Conservation (phyloP, 2,888 invertebrate species). For the Trichogramma dendrolimi region DNA sequence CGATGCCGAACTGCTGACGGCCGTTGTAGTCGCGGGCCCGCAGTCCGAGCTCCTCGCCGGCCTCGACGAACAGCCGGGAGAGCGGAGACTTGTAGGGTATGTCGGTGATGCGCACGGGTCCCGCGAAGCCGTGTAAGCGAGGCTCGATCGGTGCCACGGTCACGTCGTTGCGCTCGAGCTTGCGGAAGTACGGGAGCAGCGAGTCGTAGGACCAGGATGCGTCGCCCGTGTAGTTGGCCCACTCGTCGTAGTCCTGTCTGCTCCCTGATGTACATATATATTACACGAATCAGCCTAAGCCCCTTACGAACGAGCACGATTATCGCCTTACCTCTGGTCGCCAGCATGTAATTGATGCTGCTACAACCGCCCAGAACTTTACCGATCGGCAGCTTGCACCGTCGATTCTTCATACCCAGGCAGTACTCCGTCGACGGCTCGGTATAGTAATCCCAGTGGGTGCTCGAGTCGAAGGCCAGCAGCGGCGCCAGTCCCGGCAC, state of each 20-base stretch:
- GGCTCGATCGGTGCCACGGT: slow-evolving; percentile 41
- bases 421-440: too few species aligned
- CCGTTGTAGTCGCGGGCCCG: slow-evolving; percentile 13
- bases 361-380: too few species aligned
- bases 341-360: too few species aligned
- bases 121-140: slow-evolving; percentile 40
- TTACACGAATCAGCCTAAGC: neutral
- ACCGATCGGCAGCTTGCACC: too few species aligned
- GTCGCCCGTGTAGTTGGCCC: slow-evolving; percentile 8
- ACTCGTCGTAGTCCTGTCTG: slow-evolving; percentile 9
- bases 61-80: neutral
- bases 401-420: too few species aligned
- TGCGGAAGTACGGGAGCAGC: slow-evolving; percentile 4
- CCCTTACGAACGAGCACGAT: too few species aligned
- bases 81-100: neutral
- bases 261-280: neutral
- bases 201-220: slow-evolving; percentile 57
- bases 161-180: slow-evolving; percentile 1
- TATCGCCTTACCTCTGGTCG: too few species aligned
- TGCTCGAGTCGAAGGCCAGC: too few species aligned
- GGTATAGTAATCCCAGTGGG: too few species aligned
- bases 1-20: neutral
- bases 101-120: slow-evolving; percentile 4
- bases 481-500: too few species aligned
- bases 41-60: slow-evolving; percentile 9